Conservation (phyloP, 2,888 invertebrate species). For the Drosophila barbarae region DNA sequence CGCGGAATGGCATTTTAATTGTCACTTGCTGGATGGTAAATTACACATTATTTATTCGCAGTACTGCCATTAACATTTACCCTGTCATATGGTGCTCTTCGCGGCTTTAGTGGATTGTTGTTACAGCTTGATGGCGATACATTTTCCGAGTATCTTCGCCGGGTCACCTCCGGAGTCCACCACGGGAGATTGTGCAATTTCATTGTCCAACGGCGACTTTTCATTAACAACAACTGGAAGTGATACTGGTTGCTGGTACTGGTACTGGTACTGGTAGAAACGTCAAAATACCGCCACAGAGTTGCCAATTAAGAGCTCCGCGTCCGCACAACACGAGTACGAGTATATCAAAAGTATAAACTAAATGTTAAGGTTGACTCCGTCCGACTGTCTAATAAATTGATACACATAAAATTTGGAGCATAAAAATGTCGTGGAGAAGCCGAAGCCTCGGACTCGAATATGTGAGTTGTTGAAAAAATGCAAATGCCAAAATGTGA, state of each 20-base stretch:
- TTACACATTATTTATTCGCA: slow-evolving; percentile 51
- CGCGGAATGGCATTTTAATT: slow-evolving; percentile 53
- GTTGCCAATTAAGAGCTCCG: slow-evolving; percentile 68
- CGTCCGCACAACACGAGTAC: slow-evolving; percentile 11
- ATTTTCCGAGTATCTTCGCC: slow-evolving; percentile 33
- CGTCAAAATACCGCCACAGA: slow-evolving; percentile 33
- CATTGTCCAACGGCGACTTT: slow-evolving; percentile 61
- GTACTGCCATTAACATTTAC: slow-evolving; percentile 39
- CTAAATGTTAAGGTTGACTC: slow-evolving; percentile 76
- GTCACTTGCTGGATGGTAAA: slow-evolving; percentile 47
- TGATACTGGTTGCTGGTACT: neutral
- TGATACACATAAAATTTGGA: slow-evolving; percentile 69
- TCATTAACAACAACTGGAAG: slow-evolving; percentile 60
- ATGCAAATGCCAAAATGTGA: slow-evolving; percentile 74
- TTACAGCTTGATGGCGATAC: slow-evolving; percentile 28
- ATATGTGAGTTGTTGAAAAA: slow-evolving; percentile 45
- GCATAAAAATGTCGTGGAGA: slow-evolving; percentile 70
- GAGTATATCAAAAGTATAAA: slow-evolving; percentile 35
- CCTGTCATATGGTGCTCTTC: slow-evolving; percentile 43
- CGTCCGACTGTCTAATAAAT: slow-evolving; percentile 44
- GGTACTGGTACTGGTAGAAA: slow-evolving; percentile 15
- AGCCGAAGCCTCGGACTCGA: slow-evolving; percentile 34
- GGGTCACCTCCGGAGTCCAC: slow-evolving; percentile 33
- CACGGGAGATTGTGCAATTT: slow-evolving; percentile 57
- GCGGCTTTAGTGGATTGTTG: slow-evolving; percentile 4